phyloP scores from a whole-genome alignment of 2,888 invertebrate genomes.

The Laothoe populi region DNA sequence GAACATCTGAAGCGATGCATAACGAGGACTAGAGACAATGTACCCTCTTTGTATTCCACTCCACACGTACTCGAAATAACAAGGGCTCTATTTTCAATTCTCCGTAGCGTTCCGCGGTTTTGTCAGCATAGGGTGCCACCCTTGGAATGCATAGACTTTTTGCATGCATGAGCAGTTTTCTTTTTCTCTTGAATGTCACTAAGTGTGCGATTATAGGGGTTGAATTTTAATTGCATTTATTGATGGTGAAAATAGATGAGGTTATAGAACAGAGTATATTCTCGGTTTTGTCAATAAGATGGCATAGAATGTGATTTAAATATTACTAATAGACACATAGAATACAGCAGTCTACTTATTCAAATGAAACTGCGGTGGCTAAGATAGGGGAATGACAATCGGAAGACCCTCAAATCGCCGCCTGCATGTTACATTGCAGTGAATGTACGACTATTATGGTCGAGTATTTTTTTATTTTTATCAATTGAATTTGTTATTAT shows the following conservation, averaged over 20 bases:
- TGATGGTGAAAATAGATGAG: neutral
- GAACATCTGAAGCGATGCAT: conserved; percentile 73
- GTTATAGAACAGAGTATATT: neutral
- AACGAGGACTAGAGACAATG: conserved; percentile 78
- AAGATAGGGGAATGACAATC: too few relatives aligned
- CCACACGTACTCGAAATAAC: conserved; percentile 80
- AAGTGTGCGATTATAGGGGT: conserved; percentile 51
- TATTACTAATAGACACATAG: too few relatives aligned
- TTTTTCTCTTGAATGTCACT: conserved; percentile 51
- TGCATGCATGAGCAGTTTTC: conserved; percentile 63
- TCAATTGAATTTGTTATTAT: too few relatives aligned
- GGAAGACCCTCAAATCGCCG: too few relatives aligned
- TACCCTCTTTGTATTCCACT: conserved; percentile 78
- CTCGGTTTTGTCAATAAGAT: neutral
- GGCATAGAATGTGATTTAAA: neutral
- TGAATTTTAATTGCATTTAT: conserved; percentile 49
- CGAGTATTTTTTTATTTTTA: too few relatives aligned
- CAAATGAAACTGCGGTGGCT: too few relatives aligned
- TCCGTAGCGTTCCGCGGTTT: conserved; percentile 65
- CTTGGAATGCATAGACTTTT: conserved; percentile 69
- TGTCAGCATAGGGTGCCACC: conserved; percentile 62
- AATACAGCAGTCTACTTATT: too few relatives aligned
- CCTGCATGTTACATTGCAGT: too few relatives aligned
- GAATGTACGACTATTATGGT: too few relatives aligned
- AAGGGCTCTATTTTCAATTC: conserved; percentile 83